Conservation (phyloP, 2,113 vertebrate species). For the Columba janthina region DNA sequence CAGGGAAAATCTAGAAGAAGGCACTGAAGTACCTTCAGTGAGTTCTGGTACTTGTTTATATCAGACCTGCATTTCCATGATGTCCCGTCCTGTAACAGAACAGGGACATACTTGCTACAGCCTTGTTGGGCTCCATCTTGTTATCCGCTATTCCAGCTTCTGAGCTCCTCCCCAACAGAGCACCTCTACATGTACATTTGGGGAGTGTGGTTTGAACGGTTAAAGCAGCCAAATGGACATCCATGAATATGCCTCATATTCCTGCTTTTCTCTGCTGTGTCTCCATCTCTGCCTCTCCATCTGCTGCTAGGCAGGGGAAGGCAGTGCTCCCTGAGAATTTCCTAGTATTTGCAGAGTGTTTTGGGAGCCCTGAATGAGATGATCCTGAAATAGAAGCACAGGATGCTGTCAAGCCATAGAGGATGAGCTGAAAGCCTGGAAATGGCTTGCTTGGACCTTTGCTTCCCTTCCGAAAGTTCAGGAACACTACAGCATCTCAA, state of each 20-base stretch:
- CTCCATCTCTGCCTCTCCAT: background rate
- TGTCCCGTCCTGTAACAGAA: background rate
- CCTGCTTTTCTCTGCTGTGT: background rate
- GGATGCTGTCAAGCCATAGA: background rate
- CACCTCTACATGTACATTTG: background rate
- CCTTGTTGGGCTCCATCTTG: background rate
- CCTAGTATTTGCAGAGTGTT: background rate
- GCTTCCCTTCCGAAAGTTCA: background rate
- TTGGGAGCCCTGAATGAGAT: background rate
- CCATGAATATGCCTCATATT: background rate
- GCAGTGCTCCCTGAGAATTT: background rate
- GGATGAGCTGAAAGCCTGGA: background rate
- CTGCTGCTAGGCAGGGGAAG: background rate
- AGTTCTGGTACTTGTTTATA: background rate
- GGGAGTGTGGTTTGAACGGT: background rate
- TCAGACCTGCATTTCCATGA: background rate
- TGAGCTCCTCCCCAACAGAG: background rate
- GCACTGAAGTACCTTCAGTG: background rate
- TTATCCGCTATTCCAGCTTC: background rate
- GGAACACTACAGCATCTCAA: background rate
- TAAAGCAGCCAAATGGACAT: background rate
- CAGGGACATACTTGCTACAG: accelerated
- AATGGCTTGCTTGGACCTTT: background rate
- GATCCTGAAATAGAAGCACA: background rate
- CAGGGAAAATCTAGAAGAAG: background rate